Percentiles rank a stretch among this genome's conserved stretches.
Conservation (phyloP, 2,888 invertebrate genomes). For the Liopterus haemorrhoidalis region DNA sequence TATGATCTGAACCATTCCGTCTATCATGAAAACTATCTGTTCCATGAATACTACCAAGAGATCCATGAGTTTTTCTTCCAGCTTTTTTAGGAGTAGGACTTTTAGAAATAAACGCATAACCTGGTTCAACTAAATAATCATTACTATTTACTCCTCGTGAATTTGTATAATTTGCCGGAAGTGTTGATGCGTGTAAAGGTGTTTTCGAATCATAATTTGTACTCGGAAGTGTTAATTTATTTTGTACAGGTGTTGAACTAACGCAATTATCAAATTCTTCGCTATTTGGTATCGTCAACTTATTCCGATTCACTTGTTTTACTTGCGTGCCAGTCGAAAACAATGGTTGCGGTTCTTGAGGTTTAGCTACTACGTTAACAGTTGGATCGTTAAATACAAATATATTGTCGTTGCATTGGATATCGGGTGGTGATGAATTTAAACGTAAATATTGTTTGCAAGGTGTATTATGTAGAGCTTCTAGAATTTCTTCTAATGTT, state of each 20-base stretch:
- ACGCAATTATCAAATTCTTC: slow-evolving; percentile 8
- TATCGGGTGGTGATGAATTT: slow-evolving; percentile 42
- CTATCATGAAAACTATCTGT: slow-evolving; percentile 9
- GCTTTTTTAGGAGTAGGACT: slow-evolving; percentile 42
- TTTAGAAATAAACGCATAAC: slow-evolving; percentile 50
- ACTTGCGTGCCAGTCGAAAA: too few relatives aligned
- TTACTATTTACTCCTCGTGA: slow-evolving; percentile 10
- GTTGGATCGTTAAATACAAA: slow-evolving; percentile 51
- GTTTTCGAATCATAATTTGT: too few relatives aligned
- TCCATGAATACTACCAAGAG: slow-evolving; percentile 13
- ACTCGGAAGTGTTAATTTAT: slow-evolving; percentile 16
- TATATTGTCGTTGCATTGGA: slow-evolving; percentile 53
- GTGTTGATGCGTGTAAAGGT: too few relatives aligned
- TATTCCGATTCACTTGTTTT: slow-evolving; percentile 15
- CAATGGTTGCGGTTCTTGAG: slow-evolving; percentile 43
- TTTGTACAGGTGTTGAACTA: slow-evolving; percentile 8
- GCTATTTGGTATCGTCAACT: slow-evolving; percentile 11
- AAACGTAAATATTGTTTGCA: slow-evolving; percentile 40
- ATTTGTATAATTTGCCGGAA: too few relatives aligned
- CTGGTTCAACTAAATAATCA: slow-evolving; percentile 53
- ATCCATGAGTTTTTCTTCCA: slow-evolving; percentile 14
- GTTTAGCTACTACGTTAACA: too few relatives aligned
- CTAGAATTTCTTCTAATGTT: slow-evolving; percentile 63
- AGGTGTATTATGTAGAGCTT: slow-evolving; percentile 32
- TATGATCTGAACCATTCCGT: slow-evolving; percentile 13